phyloP scores from a whole-genome alignment of 2,113 vertebrate species.

The Pungitius pungitius region DNA sequence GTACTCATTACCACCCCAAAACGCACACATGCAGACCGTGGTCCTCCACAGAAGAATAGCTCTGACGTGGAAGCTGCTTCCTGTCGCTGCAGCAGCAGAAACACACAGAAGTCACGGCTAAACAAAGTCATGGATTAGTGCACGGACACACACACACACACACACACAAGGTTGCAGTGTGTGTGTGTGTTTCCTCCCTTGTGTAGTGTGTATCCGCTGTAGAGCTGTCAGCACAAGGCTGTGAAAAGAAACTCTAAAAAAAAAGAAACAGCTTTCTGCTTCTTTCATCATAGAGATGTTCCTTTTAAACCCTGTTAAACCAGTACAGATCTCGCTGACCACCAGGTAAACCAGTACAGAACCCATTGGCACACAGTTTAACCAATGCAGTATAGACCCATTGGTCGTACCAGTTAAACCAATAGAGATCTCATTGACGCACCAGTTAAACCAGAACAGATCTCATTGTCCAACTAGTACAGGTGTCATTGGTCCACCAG shows the following conservation, averaged over 20 bases:
- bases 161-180: conserved; percentile 27
- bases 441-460: neutral
- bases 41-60: conserved; percentile 76
- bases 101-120: conserved; percentile 47
- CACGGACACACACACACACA: conserved; percentile 16
- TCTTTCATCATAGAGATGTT: conserved; percentile 4
- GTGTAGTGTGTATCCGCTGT: conserved; percentile 57
- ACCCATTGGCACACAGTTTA: too few relatives aligned
- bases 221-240: conserved; percentile 64
- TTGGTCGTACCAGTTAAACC: too few relatives aligned
- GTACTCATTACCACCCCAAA: conserved; percentile 35
- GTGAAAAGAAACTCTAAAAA: neutral
- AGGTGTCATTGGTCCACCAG: too few relatives aligned
- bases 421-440: neutral
- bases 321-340: neutral
- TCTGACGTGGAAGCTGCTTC: conserved; percentile 72
- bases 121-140: conserved; percentile 50
- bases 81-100: conserved; percentile 55
- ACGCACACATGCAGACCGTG: conserved; percentile 22
- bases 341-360: too few relatives aligned
- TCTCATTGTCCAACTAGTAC: too few relatives aligned
- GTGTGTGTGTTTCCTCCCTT: conserved; percentile 56
- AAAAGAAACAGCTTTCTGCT: conserved; percentile 10
- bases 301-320: neutral
- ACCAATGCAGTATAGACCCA: too few relatives aligned